Percentiles rank a stretch among this genome's conserved stretches.
Evolutionary conservation across 1,140 invertebrate species (phyloP).

Genomic region (Drosophila albomicans): DNA sequence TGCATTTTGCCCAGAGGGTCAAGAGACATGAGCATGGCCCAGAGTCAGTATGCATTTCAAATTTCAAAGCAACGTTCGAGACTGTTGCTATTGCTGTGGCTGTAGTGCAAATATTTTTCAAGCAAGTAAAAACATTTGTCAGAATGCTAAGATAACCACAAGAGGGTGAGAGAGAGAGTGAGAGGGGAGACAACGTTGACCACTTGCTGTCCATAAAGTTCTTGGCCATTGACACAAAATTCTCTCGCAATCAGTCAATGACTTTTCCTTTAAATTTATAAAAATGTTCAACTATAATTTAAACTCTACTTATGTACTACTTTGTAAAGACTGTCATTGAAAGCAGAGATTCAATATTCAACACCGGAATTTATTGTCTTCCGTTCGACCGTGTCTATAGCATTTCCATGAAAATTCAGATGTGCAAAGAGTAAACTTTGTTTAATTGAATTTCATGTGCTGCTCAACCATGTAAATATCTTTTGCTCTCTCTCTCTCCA

Average conservation of each 20-base stretch:
- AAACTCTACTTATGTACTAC: not conserved
- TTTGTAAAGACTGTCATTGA: not conserved
- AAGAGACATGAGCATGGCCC: constrained; percentile 17
- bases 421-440: constrained; percentile 29
- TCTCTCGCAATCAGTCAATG: constrained; percentile 30
- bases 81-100: constrained; percentile 19
- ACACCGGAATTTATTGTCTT: not conserved
- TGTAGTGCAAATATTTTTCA: constrained; percentile 60
- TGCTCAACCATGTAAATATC: constrained; percentile 39
- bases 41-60: constrained; percentile 53
- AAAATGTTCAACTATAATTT: not conserved
- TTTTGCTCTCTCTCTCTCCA: not conserved
- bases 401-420: constrained; percentile 19
- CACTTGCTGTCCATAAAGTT: constrained; percentile 65
- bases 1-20: constrained; percentile 46
- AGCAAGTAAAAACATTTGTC: constrained; percentile 73
- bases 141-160: constrained; percentile 18
- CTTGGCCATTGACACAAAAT: constrained; percentile 64
- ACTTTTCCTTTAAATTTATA: constrained; percentile 11
- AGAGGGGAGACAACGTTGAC: constrained; percentile 30
- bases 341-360: not conserved
- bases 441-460: constrained; percentile 49
- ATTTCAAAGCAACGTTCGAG: constrained; percentile 45
- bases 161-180: not conserved
- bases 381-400: not conserved